These are phyloP conservation scores for Synergus laeviventris DNA, from an alignment of 2,888 invertebrate species.

Conservation along the genomic window DNA sequence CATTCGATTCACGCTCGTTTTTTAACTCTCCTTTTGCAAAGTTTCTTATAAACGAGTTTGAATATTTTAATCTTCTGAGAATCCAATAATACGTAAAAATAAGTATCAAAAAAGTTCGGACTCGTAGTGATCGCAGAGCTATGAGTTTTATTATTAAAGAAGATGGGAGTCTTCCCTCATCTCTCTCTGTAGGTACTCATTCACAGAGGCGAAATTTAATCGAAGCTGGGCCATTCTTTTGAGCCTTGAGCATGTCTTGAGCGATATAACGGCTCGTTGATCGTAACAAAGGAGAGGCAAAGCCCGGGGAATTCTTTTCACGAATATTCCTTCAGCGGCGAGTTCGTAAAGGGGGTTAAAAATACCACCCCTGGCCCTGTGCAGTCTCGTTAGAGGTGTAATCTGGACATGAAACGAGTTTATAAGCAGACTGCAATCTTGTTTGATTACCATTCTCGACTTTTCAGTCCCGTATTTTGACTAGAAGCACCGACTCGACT, in stretches of 20 bases:
- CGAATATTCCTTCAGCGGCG: slow-evolving; percentile 8
- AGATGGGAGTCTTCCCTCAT: slow-evolving; percentile 8
- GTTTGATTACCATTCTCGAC: slow-evolving; percentile 22
- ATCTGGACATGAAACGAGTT: slow-evolving; percentile 33
- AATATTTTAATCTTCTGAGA: slow-evolving; percentile 30
- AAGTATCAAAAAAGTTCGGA: slow-evolving; percentile 4
- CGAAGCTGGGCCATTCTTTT: slow-evolving; percentile 12
- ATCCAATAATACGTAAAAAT: slow-evolving; percentile 11
- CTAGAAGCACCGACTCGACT: not conserved
- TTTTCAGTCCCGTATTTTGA: slow-evolving; percentile 23
- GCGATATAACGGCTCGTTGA: slow-evolving; percentile 26
- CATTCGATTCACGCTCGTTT: not conserved
- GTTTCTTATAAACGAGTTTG: slow-evolving; percentile 3
- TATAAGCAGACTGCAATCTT: slow-evolving; percentile 31
- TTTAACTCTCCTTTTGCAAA: not conserved
- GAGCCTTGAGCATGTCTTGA: slow-evolving; percentile 9
- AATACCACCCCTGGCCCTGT: slow-evolving; percentile 21
- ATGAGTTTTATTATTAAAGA: slow-evolving; percentile 36
- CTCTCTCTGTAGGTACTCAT: no score
- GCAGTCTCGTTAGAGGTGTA: slow-evolving; percentile 23
- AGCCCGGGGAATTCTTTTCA: slow-evolving; percentile 19
- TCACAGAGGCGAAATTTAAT: slow-evolving; percentile 28
- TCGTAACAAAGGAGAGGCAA: slow-evolving; percentile 23
- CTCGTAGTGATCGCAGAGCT: slow-evolving; percentile 3
- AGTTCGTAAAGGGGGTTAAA: slow-evolving; percentile 27